A percentile compares a stretch with the other conserved stretches of the same genome.
Evolutionary conservation across 2,797 vertebrate genomes (phyloP).

Genomic region (Okamejei kenojei): DNA sequence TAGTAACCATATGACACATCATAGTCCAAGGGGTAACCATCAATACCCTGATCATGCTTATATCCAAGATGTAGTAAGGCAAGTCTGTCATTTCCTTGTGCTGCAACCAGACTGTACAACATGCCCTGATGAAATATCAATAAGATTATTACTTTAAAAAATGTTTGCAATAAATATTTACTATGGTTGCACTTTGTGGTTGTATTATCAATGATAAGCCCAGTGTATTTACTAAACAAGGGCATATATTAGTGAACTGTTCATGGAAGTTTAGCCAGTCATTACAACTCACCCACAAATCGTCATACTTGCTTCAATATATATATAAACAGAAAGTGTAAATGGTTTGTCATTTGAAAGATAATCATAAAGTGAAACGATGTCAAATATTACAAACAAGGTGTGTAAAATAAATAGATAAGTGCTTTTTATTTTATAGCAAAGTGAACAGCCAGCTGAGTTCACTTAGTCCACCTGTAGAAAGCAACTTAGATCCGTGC

Average conservation of each 20-base stretch:
- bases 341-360: neutral
- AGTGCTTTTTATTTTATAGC: neutral
- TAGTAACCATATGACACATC: constrained; percentile 79
- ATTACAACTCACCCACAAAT: neutral
- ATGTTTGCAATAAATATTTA: neutral
- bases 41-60: constrained; percentile 80
- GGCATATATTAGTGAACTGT: constrained; percentile 31
- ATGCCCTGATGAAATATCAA: constrained; percentile 66
- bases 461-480: neutral
- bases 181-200: neutral
- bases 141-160: neutral
- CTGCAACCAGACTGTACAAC: constrained; percentile 79
- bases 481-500: neutral
- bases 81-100: constrained; percentile 68
- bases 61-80: constrained; percentile 84
- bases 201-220: neutral
- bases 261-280: neutral
- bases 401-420: neutral
- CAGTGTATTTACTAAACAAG: constrained; percentile 16
- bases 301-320: neutral
- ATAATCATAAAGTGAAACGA: neutral
- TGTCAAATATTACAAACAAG: neutral
- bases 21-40: constrained; percentile 73
- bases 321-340: neutral
- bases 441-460: neutral